phyloP scores from a whole-genome alignment of 2,888 invertebrate genomes.

The Tetranychus piercei region DNA sequence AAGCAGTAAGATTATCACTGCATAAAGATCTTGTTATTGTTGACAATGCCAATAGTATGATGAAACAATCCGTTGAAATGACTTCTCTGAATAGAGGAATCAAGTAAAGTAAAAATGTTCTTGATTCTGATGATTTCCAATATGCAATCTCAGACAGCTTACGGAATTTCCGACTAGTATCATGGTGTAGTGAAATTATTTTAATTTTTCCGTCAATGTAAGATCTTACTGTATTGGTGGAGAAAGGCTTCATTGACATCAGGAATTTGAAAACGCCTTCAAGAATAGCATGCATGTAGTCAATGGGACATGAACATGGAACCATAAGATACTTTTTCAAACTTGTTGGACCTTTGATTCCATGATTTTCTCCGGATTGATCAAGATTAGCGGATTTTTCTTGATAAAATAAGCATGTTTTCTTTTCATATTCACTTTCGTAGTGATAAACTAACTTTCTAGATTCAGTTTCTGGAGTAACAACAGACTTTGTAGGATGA shows the following conservation, averaged over 20 bases:
- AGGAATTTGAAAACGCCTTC: not conserved
- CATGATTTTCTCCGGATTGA: not conserved
- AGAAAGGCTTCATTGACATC: not conserved
- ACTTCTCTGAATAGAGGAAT: not conserved
- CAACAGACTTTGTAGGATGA: not conserved
- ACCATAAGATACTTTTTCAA: not conserved
- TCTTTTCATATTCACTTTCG: not conserved
- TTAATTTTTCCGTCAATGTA: not conserved
- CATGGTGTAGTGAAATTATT: not conserved
- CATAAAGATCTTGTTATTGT: not conserved
- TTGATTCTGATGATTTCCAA: not conserved
- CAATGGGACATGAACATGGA: not conserved
- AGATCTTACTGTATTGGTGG: not conserved
- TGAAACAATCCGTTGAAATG: not conserved
- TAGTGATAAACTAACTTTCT: not conserved
- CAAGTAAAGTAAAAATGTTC: not conserved
- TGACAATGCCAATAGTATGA: not conserved
- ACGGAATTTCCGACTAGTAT: not conserved
- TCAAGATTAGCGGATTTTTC: not conserved
- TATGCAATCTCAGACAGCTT: not conserved
- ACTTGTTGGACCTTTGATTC: not conserved
- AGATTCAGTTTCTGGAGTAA: not conserved
- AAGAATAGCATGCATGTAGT: not conserved
- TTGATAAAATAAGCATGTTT: not conserved
- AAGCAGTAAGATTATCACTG: not conserved